Evolutionary conservation across 1,140 invertebrate genomes (phyloP).

Genomic region (Drosophila nikananu): DNA sequence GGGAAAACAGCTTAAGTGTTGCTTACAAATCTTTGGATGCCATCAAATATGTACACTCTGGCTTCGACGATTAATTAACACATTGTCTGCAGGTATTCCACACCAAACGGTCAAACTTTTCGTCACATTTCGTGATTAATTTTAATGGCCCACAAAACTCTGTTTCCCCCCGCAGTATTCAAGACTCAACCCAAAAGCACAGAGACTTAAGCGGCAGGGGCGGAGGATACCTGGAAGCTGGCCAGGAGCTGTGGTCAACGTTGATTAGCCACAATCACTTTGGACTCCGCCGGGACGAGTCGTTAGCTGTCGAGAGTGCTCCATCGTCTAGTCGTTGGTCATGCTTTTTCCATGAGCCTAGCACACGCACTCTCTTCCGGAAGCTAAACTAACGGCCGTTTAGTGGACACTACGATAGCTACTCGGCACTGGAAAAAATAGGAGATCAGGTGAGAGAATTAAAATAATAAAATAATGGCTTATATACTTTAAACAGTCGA

Average conservation of each 20-base stretch:
- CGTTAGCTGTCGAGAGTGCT: constrained; percentile 69
- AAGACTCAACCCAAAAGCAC: background rate
- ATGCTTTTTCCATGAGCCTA: constrained; percentile 77
- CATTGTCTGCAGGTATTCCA: constrained; percentile 25
- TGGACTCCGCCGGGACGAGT: constrained; percentile 67
- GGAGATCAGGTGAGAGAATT: background rate
- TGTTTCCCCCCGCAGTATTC: constrained; percentile 28
- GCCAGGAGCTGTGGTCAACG: constrained; percentile 51
- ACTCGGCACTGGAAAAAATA: background rate
- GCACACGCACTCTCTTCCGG: constrained; percentile 30
- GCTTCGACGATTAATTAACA: constrained; percentile 70
- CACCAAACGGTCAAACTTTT: constrained; percentile 61
- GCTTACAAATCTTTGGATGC: constrained; percentile 57
- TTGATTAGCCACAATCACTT: constrained; percentile 80
- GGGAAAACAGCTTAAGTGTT: constrained; percentile 44
- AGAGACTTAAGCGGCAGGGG: background rate
- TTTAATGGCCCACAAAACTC: constrained; percentile 69
- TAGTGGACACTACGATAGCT: constrained; percentile 60
- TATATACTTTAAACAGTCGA: too few species aligned
- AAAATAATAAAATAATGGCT: background rate
- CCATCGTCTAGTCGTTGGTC: constrained; percentile 63
- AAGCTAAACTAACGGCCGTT: constrained; percentile 73
- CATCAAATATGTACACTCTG: constrained; percentile 59
- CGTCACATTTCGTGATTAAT: constrained; percentile 77
- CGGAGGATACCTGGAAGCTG: constrained; percentile 23